Percentiles rank a stretch among this genome's conserved stretches.
Evolutionary conservation across 2,888 invertebrate species (phyloP).

Genomic region (Clitarchus hookeri): DNA sequence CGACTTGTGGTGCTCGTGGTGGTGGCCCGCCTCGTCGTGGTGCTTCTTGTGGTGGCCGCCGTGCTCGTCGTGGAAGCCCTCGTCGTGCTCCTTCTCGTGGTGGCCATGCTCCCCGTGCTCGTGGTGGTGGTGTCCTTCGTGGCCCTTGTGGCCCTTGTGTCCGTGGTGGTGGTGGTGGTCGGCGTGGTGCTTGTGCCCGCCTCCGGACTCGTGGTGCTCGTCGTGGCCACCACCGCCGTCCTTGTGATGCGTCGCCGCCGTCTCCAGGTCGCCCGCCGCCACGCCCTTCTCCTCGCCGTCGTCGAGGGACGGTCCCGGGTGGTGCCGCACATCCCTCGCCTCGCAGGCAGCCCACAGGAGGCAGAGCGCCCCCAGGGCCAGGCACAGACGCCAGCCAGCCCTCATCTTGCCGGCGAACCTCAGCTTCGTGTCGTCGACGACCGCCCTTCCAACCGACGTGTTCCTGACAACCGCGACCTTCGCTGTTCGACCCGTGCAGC

Average conservation of each 20-base stretch:
- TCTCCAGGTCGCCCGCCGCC: slow-evolving; percentile 27
- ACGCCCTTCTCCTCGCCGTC: slow-evolving; percentile 19
- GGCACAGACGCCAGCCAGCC: slow-evolving; percentile 31
- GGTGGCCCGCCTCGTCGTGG: slow-evolving; percentile 68
- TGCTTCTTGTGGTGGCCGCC: slow-evolving; percentile 67
- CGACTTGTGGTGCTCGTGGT: slow-evolving; percentile 66
- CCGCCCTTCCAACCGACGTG: too few species aligned
- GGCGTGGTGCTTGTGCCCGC: slow-evolving; percentile 44
- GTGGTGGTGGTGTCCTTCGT: slow-evolving; percentile 75
- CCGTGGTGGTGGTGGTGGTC: slow-evolving; percentile 59
- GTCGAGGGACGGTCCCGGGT: slow-evolving; percentile 2
- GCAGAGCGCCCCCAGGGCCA: slow-evolving; percentile 33
- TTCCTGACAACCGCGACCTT: neutral
- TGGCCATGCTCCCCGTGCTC: slow-evolving; percentile 79
- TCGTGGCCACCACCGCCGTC: slow-evolving; percentile 58
- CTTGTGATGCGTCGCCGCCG: slow-evolving; percentile 28
- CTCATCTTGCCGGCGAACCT: neutral
- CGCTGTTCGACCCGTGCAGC: neutral
- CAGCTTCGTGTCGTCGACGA: neutral
- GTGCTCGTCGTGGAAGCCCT: slow-evolving; percentile 65
- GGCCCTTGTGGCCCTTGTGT: slow-evolving; percentile 78
- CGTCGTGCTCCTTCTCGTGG: slow-evolving; percentile 70
- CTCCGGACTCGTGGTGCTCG: slow-evolving; percentile 77
- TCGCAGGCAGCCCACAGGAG: slow-evolving; percentile 27
- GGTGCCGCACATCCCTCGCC: slow-evolving; percentile 29